phyloP scores from a whole-genome alignment of 2,888 invertebrate species.

The Mythimna impura region DNA sequence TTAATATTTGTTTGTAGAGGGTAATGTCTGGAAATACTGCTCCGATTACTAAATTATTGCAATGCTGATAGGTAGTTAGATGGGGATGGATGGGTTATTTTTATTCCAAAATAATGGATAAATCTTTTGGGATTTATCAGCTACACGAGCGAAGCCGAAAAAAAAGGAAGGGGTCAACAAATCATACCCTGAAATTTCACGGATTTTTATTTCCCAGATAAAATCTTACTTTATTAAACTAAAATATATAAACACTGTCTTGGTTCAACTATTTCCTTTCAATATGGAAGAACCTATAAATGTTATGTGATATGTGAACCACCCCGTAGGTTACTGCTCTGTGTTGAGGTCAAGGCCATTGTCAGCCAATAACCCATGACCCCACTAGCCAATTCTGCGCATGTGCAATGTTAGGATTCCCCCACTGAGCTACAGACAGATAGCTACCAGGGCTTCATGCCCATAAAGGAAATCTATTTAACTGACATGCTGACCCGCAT shows the following conservation, averaged over 20 bases:
- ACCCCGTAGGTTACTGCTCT: neutral
- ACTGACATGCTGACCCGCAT: slow-evolving; percentile 5
- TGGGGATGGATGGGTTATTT: too few species aligned
- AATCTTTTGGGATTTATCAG: too few species aligned
- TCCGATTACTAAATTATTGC: neutral
- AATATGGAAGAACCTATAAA: neutral
- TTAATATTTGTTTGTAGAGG: too few species aligned
- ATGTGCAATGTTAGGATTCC: slow-evolving; percentile 7
- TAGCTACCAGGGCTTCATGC: slow-evolving; percentile 12
- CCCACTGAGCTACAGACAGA: slow-evolving; percentile 15
- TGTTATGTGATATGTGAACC: neutral
- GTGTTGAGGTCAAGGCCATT: slow-evolving; percentile 12
- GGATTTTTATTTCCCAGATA: neutral
- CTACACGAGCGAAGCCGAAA: neutral
- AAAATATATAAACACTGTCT: neutral
- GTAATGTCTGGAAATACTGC: neutral
- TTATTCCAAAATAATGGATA: too few species aligned
- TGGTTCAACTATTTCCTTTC: neutral
- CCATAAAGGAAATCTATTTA: neutral
- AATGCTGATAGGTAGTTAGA: too few species aligned
- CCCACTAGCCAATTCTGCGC: slow-evolving; percentile 13
- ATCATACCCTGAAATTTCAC: neutral
- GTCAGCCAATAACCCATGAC: slow-evolving; percentile 19
- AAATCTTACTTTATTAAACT: neutral
- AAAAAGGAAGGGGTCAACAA: neutral